phyloP scores from a whole-genome alignment of 2,888 invertebrate genomes.

The Xestia rhomboidea region DNA sequence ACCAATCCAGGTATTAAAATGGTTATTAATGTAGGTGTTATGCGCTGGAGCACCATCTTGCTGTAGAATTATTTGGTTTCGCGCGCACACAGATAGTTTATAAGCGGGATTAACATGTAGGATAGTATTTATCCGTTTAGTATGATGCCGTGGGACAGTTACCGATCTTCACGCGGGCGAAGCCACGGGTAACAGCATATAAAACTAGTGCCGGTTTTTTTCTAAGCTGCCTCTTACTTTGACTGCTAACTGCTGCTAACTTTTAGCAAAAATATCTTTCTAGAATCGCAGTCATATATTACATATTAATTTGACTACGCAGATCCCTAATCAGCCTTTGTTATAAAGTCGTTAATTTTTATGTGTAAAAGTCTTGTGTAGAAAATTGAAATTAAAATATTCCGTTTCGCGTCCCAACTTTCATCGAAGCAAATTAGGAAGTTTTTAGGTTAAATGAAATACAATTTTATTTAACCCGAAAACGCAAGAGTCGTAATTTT shows the following conservation, averaged over 20 bases:
- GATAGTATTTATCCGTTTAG: no score
- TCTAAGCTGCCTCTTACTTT: neutral
- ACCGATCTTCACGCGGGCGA: no score
- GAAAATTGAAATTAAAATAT: constrained; percentile 40
- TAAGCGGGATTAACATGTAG: no score
- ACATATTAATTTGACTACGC: constrained; percentile 9
- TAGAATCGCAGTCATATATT: constrained; percentile 1
- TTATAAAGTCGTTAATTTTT: constrained; percentile 30
- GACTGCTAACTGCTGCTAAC: no score
- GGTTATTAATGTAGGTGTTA: no score
- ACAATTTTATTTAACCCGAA: neutral
- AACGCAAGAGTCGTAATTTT: neutral
- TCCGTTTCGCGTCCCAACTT: constrained; percentile 20
- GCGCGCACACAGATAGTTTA: no score
- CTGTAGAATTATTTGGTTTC: no score
- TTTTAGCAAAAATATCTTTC: neutral
- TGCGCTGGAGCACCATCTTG: no score
- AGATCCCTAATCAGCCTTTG: constrained; percentile 20
- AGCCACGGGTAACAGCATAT: no score
- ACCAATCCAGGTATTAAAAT: no score
- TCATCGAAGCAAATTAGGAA: constrained; percentile 38
- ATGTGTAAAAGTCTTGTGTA: constrained; percentile 19
- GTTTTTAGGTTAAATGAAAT: constrained; percentile 16
- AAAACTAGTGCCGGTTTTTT: neutral
- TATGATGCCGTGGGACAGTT: no score